A percentile compares a stretch with the other conserved stretches of the same genome.
Conservation (phyloP, 2,113 vertebrate genomes). For the Cairina moschata region DNA sequence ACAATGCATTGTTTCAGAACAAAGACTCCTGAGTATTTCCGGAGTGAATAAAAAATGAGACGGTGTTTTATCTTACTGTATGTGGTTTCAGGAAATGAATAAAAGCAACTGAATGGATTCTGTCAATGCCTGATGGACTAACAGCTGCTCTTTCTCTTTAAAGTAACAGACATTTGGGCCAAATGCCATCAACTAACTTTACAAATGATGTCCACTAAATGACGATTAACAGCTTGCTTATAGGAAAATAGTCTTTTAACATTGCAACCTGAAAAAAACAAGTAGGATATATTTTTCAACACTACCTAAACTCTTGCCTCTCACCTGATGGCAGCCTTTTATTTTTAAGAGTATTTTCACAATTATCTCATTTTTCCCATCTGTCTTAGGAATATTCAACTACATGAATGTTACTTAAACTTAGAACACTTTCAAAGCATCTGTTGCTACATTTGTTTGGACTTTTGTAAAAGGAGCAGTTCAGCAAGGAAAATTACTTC, state of each 20-base stretch:
- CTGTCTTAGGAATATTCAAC: conserved; percentile 60
- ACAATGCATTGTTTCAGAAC: conserved; percentile 31
- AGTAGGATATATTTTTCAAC: conserved; percentile 49
- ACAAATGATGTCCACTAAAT: conserved; percentile 65
- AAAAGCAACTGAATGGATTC: conserved; percentile 32
- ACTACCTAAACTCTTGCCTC: conserved; percentile 35
- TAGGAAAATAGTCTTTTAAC: conserved; percentile 38
- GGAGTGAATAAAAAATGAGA: conserved; percentile 39
- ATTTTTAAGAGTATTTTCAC: conserved; percentile 71
- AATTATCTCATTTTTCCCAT: conserved; percentile 71
- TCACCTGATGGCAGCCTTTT: conserved; percentile 63
- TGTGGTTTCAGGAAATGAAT: conserved; percentile 72
- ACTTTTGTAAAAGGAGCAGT: conserved; percentile 10
- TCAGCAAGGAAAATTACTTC: neutral
- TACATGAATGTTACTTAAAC: conserved; percentile 41
- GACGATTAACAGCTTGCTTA: conserved; percentile 55
- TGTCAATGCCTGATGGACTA: conserved; percentile 57
- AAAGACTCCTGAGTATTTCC: conserved; percentile 38
- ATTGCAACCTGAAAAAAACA: conserved; percentile 13
- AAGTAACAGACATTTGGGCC: conserved; percentile 63
- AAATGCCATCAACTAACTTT: conserved; percentile 70
- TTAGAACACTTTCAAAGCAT: conserved; percentile 36
- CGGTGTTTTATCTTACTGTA: conserved; percentile 43
- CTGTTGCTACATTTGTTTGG: conserved; percentile 26
- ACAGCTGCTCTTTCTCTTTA: conserved; percentile 54